phyloP scores from a whole-genome alignment of 2,797 vertebrate species.

The Squalus acanthias region DNA sequence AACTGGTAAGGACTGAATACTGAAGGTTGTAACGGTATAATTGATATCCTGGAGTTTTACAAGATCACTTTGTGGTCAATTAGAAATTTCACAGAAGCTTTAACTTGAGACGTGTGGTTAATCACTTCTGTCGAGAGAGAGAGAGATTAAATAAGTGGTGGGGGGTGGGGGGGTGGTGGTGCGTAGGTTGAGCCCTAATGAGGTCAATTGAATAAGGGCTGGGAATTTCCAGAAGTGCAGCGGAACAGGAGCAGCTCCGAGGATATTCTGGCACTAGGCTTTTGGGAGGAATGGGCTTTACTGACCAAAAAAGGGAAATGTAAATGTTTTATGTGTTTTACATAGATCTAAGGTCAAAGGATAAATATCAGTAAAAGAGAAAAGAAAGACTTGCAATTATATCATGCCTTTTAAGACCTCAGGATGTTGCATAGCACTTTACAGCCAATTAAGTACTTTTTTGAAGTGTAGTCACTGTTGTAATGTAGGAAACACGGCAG shows the following conservation, averaged over 20 bases:
- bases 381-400: background rate
- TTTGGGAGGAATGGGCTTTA: background rate
- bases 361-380: background rate
- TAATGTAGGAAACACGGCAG: background rate
- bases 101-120: background rate
- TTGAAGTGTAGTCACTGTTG: background rate
- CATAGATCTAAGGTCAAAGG: background rate
- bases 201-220: background rate
- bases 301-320: background rate
- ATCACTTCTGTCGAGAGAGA: background rate
- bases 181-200: background rate
- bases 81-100: slow-evolving; percentile 30
- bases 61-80: background rate
- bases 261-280: background rate
- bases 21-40: background rate
- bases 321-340: background rate
- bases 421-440: background rate
- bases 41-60: background rate
- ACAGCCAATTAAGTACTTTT: background rate
- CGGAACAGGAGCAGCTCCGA: background rate
- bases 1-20: background rate
- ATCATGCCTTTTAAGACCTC: background rate
- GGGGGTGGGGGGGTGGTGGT: background rate
- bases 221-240: background rate
- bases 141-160: background rate